Base-by-base conservation (phyloP, 2,113 vertebrate species). In the cat (Felis catus) region DNA sequence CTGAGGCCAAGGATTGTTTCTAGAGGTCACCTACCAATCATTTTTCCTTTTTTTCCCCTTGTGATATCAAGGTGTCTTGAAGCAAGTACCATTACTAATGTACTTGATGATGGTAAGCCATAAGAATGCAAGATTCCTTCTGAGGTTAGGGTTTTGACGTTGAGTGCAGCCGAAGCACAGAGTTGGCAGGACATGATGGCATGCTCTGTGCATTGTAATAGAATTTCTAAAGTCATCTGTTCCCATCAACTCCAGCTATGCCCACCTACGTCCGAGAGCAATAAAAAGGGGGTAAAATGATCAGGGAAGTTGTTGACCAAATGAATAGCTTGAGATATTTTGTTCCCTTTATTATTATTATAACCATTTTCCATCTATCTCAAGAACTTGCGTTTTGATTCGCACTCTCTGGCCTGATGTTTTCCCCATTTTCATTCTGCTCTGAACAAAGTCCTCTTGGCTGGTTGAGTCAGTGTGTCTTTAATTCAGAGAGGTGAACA, bases 401-500 rank as follows among this genome's bases (percentile, higher is more conserved):
- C 55, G 36, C 31, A 23, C 27, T 94, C 36, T 85, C 91, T 76
- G 68, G n/a, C 11, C 76, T 81, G 70, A 65, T 68, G 21, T 71
- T 11, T 94, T 88, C 33, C 21, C 6, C 29, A 41, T 73, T 90
- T 68, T 58, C 13, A 73, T 81, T 82, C 33, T 92, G 10, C 84
- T 89, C 76, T 70, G 19, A 93, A 73, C 85, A n/a, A 92, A 84
- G 33, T 84, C 53, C 39, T 91, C 70, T 80, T 41, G 70, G 81
- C 48, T 21, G 3, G 79, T 31, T 92, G 91, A 87, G n/a, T 96
- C 91, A 97, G 68, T 48, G 36, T 92, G 83, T 73, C 48, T 97
- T n/a, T 92, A 39, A 90, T 81, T 95, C 87, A 95, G 70, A 94
- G 96, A 94, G 71, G 80, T 66, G 95, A 93, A 33, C 55, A 91